Base-by-base conservation (phyloP, 2,888 invertebrate species). In the Aleiodes alternator region DNA sequence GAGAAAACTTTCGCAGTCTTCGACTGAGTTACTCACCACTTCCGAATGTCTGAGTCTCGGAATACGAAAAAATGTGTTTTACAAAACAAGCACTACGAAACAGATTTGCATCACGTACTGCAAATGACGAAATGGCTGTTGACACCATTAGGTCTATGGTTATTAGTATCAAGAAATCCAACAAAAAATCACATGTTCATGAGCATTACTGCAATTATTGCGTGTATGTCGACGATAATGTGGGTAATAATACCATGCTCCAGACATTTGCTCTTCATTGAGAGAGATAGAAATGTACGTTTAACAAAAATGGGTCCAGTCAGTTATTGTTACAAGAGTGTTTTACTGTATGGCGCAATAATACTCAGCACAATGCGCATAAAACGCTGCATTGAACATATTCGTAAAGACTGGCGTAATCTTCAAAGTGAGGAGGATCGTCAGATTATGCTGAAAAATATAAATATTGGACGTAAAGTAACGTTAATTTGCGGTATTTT, bases 391-490 rank as follows among this genome's bases (percentile, higher is more conserved):
- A 57, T 86, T 12, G 48, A 80, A 1, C 76, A 78, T 11, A 81
- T 86, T 12, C 78, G 81, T 23, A 43, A 64, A 8, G 86, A 86
- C 70, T 86, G 86, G 86, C 72, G 72, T 4, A 68, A 69, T 5
- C 59, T 74, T 7, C 29, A 72, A 7, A 23, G 11, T 38, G 1
- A 23, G 0, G 29, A 72, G 0, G 85, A 86, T 31, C 76, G 77
- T 4, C 23, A 76, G 7, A 79, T 85, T 3, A 86, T 86, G 85
- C 23, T 80, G 0, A 68, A 14, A 1, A 82, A 82, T 34, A 85
- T 83, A 0, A 81, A 77, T 12, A 79, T 81, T 7, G 84, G 85
- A 1, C 78, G 84, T 23, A 80, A 77, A 53, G 70, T 85, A 14
- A 81, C 81, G 0, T 73, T 75, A 0, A 72, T 84, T 2, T 81